phyloP scores from a whole-genome alignment of 2,888 invertebrate genomes.

The Folsomia manolachei region DNA sequence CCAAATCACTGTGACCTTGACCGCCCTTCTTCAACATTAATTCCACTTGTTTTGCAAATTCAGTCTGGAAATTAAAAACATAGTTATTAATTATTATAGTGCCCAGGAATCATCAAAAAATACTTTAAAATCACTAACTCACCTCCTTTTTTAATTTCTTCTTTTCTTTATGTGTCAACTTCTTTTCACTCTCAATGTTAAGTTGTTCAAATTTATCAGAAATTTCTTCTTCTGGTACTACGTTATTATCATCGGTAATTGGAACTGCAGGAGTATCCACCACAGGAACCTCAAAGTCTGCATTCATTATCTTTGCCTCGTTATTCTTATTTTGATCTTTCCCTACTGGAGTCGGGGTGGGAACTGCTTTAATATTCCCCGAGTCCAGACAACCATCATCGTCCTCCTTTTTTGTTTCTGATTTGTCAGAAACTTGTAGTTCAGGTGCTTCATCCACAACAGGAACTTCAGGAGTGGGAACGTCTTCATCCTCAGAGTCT shows the following conservation, averaged over 20 bases:
- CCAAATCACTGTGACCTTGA: constrained; percentile 82
- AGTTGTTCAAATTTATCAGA: not conserved
- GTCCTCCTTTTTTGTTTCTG: constrained; percentile 28
- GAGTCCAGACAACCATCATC: too few relatives aligned
- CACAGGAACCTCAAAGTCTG: too few relatives aligned
- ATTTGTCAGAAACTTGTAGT: too few relatives aligned
- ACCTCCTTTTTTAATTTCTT: constrained; percentile 77
- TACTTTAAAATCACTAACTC: constrained; percentile 11
- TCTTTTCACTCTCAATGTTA: constrained; percentile 58
- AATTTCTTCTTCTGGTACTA: not conserved
- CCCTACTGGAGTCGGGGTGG: too few relatives aligned
- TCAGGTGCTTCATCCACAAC: too few relatives aligned
- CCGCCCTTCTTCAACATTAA: constrained; percentile 80
- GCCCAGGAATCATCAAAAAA: constrained; percentile 21
- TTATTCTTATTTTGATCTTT: too few relatives aligned
- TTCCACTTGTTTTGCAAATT: constrained; percentile 84
- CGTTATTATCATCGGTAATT: not conserved
- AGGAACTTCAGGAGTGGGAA: not conserved
- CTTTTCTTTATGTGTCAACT: constrained; percentile 85
- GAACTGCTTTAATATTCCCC: too few relatives aligned
- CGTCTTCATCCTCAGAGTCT: constrained; percentile 21
- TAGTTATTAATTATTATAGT: too few relatives aligned
- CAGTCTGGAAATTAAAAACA: constrained; percentile 61
- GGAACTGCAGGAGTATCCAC: too few relatives aligned
- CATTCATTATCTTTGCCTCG: too few relatives aligned